Evolutionary conservation across 2,113 vertebrate genomes (phyloP), one percentile per base, ranked within the genome.

Genomic region (Neomonachus schauinslandi): DNA sequence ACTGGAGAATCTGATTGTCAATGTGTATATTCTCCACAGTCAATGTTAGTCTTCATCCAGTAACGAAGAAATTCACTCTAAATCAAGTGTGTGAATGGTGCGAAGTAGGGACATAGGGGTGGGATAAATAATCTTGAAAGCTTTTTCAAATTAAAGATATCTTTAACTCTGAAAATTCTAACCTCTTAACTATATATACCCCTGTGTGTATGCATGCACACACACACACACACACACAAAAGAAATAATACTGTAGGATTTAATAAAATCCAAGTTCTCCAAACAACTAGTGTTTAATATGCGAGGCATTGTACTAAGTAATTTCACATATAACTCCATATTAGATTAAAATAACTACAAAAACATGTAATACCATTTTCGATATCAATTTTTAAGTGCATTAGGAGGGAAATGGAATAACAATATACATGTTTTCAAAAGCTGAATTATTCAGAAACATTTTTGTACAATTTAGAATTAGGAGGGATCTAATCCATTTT

Each of bases 291-390:
- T 57, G 16, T 14, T 74, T 55, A 28, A 72, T 42, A 1, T 84
- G 31, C 2, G 24, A 69, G 5, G 2, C 13, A 49, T n/a, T 80
- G 7, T 61, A 5, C 7, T 74, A n/a, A 72, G 6, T 93, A 69
- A 83, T 69, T 91, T 94, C 18, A 91, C 24, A n/a, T 71, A 26
- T 85, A 76, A 79, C 36, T 80, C 21, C 49, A 72, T 12, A 55
- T 59, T 87, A 53, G 5, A 59, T 93, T 69, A 89, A 92, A 76
- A 9, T 92, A 86, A 19, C 24, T 88, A 28, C 9, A 94, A 81
- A 96, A 77, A 53, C 81, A n/a, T 21, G 14, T 74, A 55, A 65
- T 77, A 19, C 67, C 16, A 90, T 80, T 80, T 86, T 59, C 31
- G 74, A 7, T 76, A 81, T 84, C 28, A 88, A 28, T 79, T 97